Base-by-base conservation (phyloP, 1,140 invertebrate genomes). In the Drosophila serrata region DNA sequence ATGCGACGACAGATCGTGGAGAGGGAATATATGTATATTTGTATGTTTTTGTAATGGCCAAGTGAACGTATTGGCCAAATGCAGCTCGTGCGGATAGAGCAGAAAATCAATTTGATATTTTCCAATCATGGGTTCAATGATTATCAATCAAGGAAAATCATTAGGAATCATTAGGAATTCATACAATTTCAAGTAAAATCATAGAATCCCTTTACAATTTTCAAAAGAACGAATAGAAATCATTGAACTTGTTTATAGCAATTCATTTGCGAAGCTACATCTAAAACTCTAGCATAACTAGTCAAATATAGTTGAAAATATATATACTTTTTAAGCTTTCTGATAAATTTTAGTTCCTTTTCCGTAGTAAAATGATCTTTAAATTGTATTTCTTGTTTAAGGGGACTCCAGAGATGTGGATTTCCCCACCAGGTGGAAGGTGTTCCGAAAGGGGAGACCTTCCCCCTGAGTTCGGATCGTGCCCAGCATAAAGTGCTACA, bases 401-500 rank as follows among this genome's bases (percentile, higher is more conserved):
- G 5, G 24, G 1, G 17, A 19, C 11, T 22, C 7, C 19, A 17
- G 19, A n/a, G n/a, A 40, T n/a, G 40, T 33, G 29, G 9, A 27
- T 15, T 19, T n/a, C 19, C 19, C 35, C 57, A 59, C 51, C 49
- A 42, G 33, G 58, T 46, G 61, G 19, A 12, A 17, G 19, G 39
- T 22, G 35, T n/a, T 68, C 31, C 29, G 11, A 35, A 35, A 35
- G 65, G 69, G 53, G n/a, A 35, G 65, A 55, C 24, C 43, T 59
- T 72, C 29, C 45, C 45, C 29, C 55, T 9, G 55, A 22, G 35
- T 42, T 70, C 46, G 69, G 58, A 78, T 76, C 64, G 75, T 80
- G 72, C 59, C 56, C 75, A 88, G 76, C 80, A 84, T 88, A 87
- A 87, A 84, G 19, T 72, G 46, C 22, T 51, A 74, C 57, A 88